A percentile compares a stretch with the other conserved stretches of the same genome.
Conservation (phyloP, 2,113 vertebrate species). For the Empidonax traillii region DNA sequence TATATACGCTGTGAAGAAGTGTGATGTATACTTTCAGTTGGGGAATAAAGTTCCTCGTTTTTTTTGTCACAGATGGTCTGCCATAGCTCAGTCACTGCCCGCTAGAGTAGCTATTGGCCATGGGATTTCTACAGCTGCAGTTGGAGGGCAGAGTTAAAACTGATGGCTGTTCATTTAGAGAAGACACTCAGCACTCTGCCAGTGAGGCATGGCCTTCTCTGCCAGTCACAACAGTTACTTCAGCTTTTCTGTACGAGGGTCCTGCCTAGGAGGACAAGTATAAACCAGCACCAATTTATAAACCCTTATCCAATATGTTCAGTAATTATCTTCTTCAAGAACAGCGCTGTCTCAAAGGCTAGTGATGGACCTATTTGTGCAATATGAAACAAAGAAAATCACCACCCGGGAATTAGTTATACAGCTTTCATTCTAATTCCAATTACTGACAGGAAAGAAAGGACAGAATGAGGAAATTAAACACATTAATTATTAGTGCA, state of each 20-base stretch:
- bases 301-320: neutral
- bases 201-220: neutral
- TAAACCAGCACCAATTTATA: neutral
- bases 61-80: neutral
- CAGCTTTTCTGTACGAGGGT: neutral
- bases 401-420: neutral
- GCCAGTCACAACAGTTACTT: neutral
- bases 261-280: neutral
- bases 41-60: neutral
- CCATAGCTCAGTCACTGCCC: neutral
- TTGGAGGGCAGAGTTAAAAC: neutral
- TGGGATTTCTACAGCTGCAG: neutral
- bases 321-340: neutral
- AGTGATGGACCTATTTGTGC: neutral
- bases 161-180: neutral
- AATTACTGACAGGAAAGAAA: neutral
- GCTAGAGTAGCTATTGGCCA: neutral
- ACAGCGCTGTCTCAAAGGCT: neutral
- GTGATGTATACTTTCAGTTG: neutral
- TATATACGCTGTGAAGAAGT: neutral
- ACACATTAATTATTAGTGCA: neutral
- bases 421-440: neutral
- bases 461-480: neutral
- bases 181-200: accelerated
- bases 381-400: neutral